Evolutionary conservation across 92 coral and sea anemone genomes (phyloP), one percentile per base, ranked within the genome.

Genomic region (Parazoanthus swiftii): DNA sequence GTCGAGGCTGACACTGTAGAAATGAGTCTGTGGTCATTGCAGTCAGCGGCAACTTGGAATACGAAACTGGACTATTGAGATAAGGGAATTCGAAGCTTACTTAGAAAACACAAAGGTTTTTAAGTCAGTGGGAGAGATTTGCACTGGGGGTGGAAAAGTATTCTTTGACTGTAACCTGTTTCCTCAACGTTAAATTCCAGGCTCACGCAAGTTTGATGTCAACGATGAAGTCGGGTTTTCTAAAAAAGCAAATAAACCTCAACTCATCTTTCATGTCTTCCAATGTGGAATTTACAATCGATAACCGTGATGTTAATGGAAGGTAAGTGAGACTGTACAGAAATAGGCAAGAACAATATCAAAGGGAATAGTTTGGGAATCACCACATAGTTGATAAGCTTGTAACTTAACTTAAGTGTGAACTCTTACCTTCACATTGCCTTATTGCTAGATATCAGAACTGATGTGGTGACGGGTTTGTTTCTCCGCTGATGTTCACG

Each of bases 291-390:
- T 93, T 91, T 85, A 84, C 91, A 54, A 63, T 95, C 9, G 88
- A 93, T 39, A 94, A 44, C n/a, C 88, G 85, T 76, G 93, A 93
- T 90, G 88, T 75, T 80, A 86, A 75, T 23, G 98, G 98, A 72
- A 95, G 98, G 98, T 95, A 83, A 54, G 16, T 80, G 10, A 2
- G 4, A 29, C 3, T 42, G 33, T 14, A 13, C 59, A 13, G 2
- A 54, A 1, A 18, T 13, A 2, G 18, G 3, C 59, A 54, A 20
- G 0, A 15, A 54, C 18, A 54, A 54, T 54, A 54, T 54, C 16
- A 54, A 54, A 23, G 33, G 74, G 9, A 70, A 29, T 70, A 70
- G 59, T 20, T 54, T 54, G 2, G 59, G 9, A 18, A 54, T 20
- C 9, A 11, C 18, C 59, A 11, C 2, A 15, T 14, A 13, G 59